These are phyloP conservation scores for Eurystomus glaucurus DNA, from an alignment of 2,797 vertebrate species.

Conservation along the genomic window DNA sequence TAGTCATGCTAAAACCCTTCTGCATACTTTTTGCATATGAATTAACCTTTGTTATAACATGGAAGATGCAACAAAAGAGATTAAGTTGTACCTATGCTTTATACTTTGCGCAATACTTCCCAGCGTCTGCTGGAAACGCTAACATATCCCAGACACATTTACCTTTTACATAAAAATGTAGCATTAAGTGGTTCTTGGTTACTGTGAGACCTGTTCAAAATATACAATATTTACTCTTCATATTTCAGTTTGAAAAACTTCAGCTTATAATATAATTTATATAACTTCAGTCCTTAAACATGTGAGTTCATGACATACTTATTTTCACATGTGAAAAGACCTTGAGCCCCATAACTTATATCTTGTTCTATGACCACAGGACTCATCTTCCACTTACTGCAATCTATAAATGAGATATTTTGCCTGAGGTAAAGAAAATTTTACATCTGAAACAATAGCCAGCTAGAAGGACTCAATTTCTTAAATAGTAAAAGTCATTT, in stretches of 20 bases:
- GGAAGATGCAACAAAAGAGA: background rate
- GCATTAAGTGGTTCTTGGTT: background rate
- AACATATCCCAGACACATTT: background rate
- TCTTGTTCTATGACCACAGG: background rate
- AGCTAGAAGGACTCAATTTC: background rate
- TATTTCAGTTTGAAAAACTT: background rate
- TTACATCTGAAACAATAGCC: background rate
- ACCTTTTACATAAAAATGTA: background rate
- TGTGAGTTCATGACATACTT: background rate
- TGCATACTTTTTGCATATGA: background rate
- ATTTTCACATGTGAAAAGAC: background rate
- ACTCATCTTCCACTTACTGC: background rate
- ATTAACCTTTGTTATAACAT: background rate
- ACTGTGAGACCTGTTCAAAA: background rate
- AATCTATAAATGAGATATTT: background rate
- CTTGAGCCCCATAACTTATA: background rate
- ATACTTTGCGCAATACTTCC: background rate
- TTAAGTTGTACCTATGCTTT: background rate
- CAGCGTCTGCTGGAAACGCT: background rate
- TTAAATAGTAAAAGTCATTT: slow-evolving; percentile 23
- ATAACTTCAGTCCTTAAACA: background rate
- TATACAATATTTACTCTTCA: background rate
- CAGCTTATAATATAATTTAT: background rate
- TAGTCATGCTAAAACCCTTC: background rate
- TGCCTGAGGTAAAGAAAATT: background rate